These are phyloP conservation scores for Danio jaintianensis DNA, from an alignment of 2,797 vertebrate species.

Conservation along the genomic window DNA sequence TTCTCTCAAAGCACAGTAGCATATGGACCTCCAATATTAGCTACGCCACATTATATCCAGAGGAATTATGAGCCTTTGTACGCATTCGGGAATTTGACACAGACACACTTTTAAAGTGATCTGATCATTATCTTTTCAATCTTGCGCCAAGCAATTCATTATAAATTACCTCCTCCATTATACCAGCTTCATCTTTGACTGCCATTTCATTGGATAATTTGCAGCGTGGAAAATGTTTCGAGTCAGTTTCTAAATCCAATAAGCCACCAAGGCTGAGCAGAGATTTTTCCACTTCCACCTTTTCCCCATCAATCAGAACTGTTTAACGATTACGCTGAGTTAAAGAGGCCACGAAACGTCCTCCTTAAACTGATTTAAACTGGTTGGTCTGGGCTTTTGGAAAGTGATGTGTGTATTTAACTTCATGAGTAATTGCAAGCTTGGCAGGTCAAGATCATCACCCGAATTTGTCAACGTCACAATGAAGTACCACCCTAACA, in stretches of 20 bases:
- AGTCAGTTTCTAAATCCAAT: slow-evolving; percentile 47
- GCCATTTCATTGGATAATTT: slow-evolving; percentile 27
- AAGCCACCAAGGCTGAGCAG: slow-evolving; percentile 39
- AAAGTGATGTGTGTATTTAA: slow-evolving; percentile 40
- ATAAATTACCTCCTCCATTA: slow-evolving; percentile 10
- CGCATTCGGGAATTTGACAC: slow-evolving; percentile 8
- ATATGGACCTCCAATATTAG: slow-evolving; percentile 18
- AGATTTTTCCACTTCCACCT: slow-evolving; percentile 41
- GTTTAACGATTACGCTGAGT: slow-evolving; percentile 48
- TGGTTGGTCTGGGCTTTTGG: not conserved
- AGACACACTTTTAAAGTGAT: slow-evolving; percentile 27
- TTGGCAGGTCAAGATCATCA: slow-evolving; percentile 31
- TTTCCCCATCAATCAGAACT: slow-evolving; percentile 43
- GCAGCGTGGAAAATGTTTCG: slow-evolving; percentile 41
- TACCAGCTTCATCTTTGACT: slow-evolving; percentile 3
- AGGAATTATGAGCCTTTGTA: slow-evolving; percentile 24
- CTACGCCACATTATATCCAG: not conserved
- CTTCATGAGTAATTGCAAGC: slow-evolving; percentile 48
- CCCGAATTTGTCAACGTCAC: slow-evolving; percentile 33
- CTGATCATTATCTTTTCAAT: slow-evolving; percentile 12
- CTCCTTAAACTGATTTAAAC: slow-evolving; percentile 47
- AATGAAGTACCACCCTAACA: not conserved
- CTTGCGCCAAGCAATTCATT: slow-evolving; percentile 1
- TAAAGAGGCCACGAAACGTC: slow-evolving; percentile 50
- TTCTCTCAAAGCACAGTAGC: slow-evolving; percentile 26